Percentiles rank a stretch among this genome's conserved stretches.
Evolutionary conservation across 2,888 invertebrate species (phyloP).

Genomic region (Aphidius colemani): DNA sequence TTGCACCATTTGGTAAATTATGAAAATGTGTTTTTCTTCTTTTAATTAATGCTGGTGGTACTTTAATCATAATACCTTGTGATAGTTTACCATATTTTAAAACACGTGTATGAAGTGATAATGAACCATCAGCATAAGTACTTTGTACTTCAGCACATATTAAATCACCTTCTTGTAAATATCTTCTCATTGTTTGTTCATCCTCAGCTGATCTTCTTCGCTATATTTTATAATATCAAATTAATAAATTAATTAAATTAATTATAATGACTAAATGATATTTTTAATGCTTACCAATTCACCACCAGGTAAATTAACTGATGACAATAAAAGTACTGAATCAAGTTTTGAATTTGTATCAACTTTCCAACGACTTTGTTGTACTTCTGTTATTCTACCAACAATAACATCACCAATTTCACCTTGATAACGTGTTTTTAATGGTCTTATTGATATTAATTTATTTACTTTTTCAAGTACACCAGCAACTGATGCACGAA

Average conservation of each 20-base stretch:
- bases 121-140: slow-evolving; percentile 86
- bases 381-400: slow-evolving; percentile 91
- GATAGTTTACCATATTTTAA: slow-evolving; percentile 95
- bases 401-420: slow-evolving; percentile 98
- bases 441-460: slow-evolving; percentile 86
- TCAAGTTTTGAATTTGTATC: slow-evolving; percentile 91
- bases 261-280: neutral
- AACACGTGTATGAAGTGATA: slow-evolving; percentile 94
- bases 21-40: slow-evolving; percentile 96
- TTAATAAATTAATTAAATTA: slow-evolving; percentile 2
- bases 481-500: slow-evolving; percentile 94
- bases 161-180: slow-evolving; percentile 91
- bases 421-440: slow-evolving; percentile 88
- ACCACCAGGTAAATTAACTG: slow-evolving; percentile 96
- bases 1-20: slow-evolving; percentile 87
- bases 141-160: slow-evolving; percentile 98
- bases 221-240: slow-evolving; percentile 56
- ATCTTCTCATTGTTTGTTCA: slow-evolving; percentile 96
- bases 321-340: slow-evolving; percentile 84
- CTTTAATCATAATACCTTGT: slow-evolving; percentile 88
- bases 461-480: slow-evolving; percentile 94
- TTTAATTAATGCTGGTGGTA: slow-evolving; percentile 89
- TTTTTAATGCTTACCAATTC: slow-evolving; percentile 74
- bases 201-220: slow-evolving; percentile 92
- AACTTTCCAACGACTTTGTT: slow-evolving; percentile 93